phyloP scores from a whole-genome alignment of 2,888 invertebrate genomes.

The Dryadula phaetusa region DNA sequence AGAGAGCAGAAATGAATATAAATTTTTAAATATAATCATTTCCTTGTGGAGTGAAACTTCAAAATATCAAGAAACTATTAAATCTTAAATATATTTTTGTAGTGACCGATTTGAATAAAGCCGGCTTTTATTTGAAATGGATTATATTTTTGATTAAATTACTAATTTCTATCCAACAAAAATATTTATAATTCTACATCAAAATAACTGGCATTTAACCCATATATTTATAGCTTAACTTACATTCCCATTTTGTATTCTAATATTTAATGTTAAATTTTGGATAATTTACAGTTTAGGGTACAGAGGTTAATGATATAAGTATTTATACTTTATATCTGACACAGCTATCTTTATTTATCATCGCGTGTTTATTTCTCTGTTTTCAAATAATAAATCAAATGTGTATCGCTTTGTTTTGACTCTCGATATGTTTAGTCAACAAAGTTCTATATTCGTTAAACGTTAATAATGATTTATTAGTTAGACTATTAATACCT shows the following conservation, averaged over 20 bases:
- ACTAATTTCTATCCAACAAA: no score
- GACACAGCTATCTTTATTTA: slow-evolving; percentile 13
- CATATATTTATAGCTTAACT: no score
- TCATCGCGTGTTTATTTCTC: slow-evolving; percentile 11
- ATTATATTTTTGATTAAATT: no score
- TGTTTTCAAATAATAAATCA: slow-evolving; percentile 22
- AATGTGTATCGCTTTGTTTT: slow-evolving; percentile 1
- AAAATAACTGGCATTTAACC: no score
- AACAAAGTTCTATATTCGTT: background rate
- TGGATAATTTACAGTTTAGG: background rate
- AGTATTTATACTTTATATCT: slow-evolving; percentile 8
- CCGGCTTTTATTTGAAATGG: no score
- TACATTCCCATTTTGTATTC: background rate
- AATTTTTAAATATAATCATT: no score
- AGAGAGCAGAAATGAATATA: no score
- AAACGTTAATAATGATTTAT: background rate
- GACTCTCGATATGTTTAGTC: slow-evolving; percentile 13
- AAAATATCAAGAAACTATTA: no score
- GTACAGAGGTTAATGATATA: slow-evolving; percentile 16
- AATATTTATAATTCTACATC: no score
- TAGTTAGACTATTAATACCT: background rate
- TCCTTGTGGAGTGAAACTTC: no score
- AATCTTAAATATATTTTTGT: no score
- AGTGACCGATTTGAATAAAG: no score
- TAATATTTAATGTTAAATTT: background rate